Evolutionary conservation across 2,113 vertebrate genomes (phyloP).

Genomic region (Athene noctua): DNA sequence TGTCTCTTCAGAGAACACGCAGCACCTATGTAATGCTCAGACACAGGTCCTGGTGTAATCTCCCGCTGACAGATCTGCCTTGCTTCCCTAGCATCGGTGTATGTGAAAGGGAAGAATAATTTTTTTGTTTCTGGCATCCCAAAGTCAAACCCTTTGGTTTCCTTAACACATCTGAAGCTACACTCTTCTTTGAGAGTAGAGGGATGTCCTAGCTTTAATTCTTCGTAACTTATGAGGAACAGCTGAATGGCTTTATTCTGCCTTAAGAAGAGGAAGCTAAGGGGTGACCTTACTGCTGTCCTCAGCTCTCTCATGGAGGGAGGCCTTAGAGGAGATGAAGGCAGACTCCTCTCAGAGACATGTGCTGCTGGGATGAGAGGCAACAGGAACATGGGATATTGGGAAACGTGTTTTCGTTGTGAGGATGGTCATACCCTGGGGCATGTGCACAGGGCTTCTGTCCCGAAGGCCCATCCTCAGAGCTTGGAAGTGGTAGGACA

Average conservation of each 20-base stretch:
- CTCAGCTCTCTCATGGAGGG: neutral
- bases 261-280: neutral
- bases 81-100: neutral
- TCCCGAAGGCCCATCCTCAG: neutral
- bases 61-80: neutral
- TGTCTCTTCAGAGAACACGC: neutral
- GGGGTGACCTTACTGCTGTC: neutral
- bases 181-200: neutral
- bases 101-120: neutral
- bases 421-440: neutral
- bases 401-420: neutral
- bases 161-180: neutral
- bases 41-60: neutral
- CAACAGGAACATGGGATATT: neutral
- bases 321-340: neutral
- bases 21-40: neutral
- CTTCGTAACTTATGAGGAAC: rapidly evolving
- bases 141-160: neutral
- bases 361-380: rapidly evolving
- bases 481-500: rapidly evolving
- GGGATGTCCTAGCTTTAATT: neutral
- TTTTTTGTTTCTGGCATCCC: neutral
- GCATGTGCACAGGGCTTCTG: neutral
- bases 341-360: neutral
- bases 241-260: neutral